phyloP scores from a whole-genome alignment of 92 coral and sea anemone species.

The Porites evermanni region DNA sequence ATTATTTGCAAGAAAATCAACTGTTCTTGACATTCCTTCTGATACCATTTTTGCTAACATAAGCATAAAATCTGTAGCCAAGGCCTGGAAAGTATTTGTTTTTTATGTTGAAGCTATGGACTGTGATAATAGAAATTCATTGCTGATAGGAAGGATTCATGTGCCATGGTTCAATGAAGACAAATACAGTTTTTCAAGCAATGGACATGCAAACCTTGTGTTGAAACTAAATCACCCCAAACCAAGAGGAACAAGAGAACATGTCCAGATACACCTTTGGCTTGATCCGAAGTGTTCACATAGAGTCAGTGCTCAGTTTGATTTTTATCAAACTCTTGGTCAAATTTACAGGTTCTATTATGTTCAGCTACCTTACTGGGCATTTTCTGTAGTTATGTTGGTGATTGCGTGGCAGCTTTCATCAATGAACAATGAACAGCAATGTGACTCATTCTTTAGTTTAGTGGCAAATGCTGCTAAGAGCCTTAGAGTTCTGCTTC shows the following conservation, averaged over 20 bases:
- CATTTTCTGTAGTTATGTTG: conserved; percentile 75
- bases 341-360: conserved; percentile 86
- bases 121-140: conserved; percentile 64
- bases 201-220: conserved; percentile 63
- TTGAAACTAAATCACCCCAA: conserved; percentile 85
- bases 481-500: conserved; percentile 79
- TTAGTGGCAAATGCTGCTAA: conserved; percentile 63
- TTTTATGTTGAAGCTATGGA: conserved; percentile 63
- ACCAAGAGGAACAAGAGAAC: conserved; percentile 71
- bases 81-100: conserved; percentile 89
- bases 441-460: conserved; percentile 82
- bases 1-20: conserved; percentile 59
- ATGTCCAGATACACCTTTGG: conserved; percentile 88
- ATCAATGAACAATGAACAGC: conserved; percentile 56
- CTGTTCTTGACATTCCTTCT: conserved; percentile 60
- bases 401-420: conserved; percentile 92
- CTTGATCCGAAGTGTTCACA: conserved; percentile 86
- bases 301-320: conserved; percentile 67
- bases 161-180: conserved; percentile 97
- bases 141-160: conserved; percentile 77
- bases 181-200: conserved; percentile 61
- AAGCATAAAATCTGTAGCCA: conserved; percentile 75
- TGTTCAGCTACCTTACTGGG: conserved; percentile 83
- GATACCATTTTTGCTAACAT: conserved; percentile 76
- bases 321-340: conserved; percentile 82